A percentile compares a stretch with the other conserved stretches of the same genome.
These are phyloP conservation scores for Pachyramphus minor DNA, from an alignment of 2,113 vertebrate species.

Conservation along the genomic window DNA sequence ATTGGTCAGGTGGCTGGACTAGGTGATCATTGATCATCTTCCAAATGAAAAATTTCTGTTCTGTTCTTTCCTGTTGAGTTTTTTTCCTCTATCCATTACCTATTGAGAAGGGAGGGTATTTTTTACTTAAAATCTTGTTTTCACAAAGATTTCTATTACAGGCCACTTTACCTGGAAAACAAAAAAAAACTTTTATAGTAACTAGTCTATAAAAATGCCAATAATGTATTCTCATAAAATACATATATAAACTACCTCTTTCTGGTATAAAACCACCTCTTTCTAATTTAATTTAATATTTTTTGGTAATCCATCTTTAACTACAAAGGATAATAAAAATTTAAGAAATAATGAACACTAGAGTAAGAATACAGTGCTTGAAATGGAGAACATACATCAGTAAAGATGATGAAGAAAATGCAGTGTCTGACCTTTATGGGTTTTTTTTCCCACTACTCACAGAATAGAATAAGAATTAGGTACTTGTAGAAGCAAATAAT, in stretches of 20 bases:
- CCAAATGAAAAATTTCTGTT: neutral
- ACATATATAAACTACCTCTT: too few species aligned
- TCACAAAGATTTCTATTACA: neutral
- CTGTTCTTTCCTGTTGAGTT: neutral
- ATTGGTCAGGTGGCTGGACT: neutral
- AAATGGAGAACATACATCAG: neutral
- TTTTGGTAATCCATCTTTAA: neutral
- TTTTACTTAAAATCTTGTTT: neutral
- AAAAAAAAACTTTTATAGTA: neutral
- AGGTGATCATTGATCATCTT: neutral
- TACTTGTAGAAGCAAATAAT: neutral
- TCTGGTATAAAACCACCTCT: neutral
- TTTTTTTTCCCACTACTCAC: neutral
- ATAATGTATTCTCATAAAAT: neutral
- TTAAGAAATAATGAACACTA: neutral
- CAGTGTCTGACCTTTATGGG: neutral
- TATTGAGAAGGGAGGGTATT: neutral
- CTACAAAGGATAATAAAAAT: neutral
- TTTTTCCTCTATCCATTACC: neutral
- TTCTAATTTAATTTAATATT: neutral
- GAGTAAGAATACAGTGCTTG: neutral
- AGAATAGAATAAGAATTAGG: neutral
- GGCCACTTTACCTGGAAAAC: neutral
- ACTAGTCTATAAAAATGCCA: neutral
- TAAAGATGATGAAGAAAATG: neutral